phyloP scores from a whole-genome alignment of 2,888 invertebrate species.

The Onthophagus sagittarius region DNA sequence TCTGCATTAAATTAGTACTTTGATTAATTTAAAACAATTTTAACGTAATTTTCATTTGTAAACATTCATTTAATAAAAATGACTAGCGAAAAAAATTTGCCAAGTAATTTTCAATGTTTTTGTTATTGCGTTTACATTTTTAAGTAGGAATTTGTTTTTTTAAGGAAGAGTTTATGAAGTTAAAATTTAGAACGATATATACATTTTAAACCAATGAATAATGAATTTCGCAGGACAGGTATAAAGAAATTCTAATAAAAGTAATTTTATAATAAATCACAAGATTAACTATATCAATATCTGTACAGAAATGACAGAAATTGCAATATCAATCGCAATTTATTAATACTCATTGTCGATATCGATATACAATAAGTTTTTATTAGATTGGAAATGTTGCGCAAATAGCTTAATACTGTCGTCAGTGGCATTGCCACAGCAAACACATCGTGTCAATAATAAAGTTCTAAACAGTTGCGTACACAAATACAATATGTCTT shows the following conservation, averaged over 20 bases:
- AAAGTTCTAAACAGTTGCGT: neutral
- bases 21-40: too few relatives aligned
- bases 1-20: too few relatives aligned
- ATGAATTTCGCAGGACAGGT: neutral
- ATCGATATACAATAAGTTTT: neutral
- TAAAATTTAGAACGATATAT: neutral
- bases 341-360: neutral
- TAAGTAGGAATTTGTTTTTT: neutral
- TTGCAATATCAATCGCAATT: neutral
- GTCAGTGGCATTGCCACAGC: neutral
- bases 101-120: neutral
- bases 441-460: neutral
- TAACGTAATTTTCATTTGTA: neutral
- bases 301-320: neutral
- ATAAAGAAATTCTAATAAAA: neutral
- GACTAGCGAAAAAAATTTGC: neutral
- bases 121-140: neutral
- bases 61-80: neutral
- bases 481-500: neutral
- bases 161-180: neutral
- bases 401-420: neutral
- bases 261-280: neutral
- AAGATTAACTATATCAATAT: neutral
- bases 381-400: neutral
- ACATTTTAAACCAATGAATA: neutral